These are phyloP conservation scores for Synanthedon formicaeformis DNA, from an alignment of 2,888 invertebrate genomes.

Conservation along the genomic window DNA sequence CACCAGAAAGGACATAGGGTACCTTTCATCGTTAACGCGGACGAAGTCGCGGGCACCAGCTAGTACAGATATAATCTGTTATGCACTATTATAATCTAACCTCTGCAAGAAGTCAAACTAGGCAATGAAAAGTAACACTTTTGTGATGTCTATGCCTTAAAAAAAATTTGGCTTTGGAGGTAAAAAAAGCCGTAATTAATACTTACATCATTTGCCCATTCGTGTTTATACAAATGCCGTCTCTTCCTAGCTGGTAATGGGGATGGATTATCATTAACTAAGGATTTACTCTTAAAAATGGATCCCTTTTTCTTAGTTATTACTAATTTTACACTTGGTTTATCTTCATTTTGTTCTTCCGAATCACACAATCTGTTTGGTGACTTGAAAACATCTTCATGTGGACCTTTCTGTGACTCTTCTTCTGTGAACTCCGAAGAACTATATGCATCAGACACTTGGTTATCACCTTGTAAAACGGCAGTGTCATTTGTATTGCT, in stretches of 20 bases:
- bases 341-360: slow-evolving; percentile 54
- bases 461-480: slow-evolving; percentile 28
- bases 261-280: slow-evolving; percentile 73
- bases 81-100: too few relatives aligned
- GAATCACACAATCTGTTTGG: slow-evolving; percentile 41
- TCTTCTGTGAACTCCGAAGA: slow-evolving; percentile 59
- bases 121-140: too few relatives aligned
- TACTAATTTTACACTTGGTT: slow-evolving; percentile 75
- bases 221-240: slow-evolving; percentile 87
- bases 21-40: too few relatives aligned
- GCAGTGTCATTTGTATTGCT: slow-evolving; percentile 32
- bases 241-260: slow-evolving; percentile 75
- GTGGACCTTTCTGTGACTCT: slow-evolving; percentile 42
- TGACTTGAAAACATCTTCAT: slow-evolving; percentile 59
- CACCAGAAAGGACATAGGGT: too few relatives aligned
- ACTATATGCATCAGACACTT: slow-evolving; percentile 54
- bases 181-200: slow-evolving; percentile 1
- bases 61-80: too few relatives aligned
- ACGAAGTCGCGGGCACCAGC: too few relatives aligned
- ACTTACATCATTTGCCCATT: slow-evolving; percentile 85
- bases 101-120: too few relatives aligned
- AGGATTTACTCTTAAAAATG: slow-evolving; percentile 87
- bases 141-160: too few relatives aligned
- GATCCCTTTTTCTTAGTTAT: slow-evolving; percentile 89
- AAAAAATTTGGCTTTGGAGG: neutral